Base-by-base conservation (phyloP, 2,888 invertebrate species). In the Drosophila pegasa region DNA sequence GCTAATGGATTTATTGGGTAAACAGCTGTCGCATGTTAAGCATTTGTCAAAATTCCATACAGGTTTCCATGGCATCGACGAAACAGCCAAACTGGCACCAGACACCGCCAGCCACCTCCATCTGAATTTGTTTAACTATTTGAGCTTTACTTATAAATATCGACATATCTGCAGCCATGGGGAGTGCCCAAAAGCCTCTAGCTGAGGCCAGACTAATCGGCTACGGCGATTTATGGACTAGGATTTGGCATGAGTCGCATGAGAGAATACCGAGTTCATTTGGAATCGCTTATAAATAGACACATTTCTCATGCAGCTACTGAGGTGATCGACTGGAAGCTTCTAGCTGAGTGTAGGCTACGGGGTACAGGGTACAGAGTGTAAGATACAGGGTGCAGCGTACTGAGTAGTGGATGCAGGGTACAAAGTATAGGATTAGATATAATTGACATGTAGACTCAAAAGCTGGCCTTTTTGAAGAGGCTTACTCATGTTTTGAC, bases 1-100 rank as follows among this genome's bases (percentile, higher is more conserved):
- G 86, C 80, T 85, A 85, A 87, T 85, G 84, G 88, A 87, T 82
- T 87, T 87, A 85, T 86, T 86, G 73, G 79, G 83, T 87, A 85
- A 87, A 84, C 76, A 82, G 78, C 78, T 83, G 83, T 87, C 83
- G 81, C 78, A 84, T 84, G 76, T 85, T 83, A 69, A 72, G 65
- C 82, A 87, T 83, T 87, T 87, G 81, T 87, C 87, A 80, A 84
- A 86, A 73, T 74, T 68, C 73, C 76, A 78, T 64, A 75, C 81
- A 71, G 77, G 76, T 82, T 81, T 82, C 54, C 55, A 38, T 29
- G 29, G 3, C 41, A 31, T 8, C 20, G 43, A 62, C 57, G 65
- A 70, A 50, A 50, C 69, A 79, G 75, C 61, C 79, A 67, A 52
- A 48, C 64, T 62, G 75, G 69, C 78, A 78, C 66, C 74, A 65